phyloP scores from a whole-genome alignment of 2,113 vertebrate genomes.

The Glaucomys volans region DNA sequence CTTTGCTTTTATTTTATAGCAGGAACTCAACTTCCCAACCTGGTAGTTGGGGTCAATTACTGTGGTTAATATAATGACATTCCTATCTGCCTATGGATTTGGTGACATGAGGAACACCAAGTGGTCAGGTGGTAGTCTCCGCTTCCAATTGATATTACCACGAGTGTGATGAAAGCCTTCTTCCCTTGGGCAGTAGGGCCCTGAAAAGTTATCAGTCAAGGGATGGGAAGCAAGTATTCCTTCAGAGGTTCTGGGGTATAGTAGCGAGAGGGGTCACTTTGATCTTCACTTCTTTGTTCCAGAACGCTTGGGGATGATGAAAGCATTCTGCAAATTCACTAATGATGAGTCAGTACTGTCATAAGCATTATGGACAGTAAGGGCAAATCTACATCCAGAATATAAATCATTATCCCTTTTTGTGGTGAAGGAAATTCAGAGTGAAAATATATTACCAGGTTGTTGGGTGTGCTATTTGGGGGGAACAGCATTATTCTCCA shows the following conservation, averaged over 20 bases:
- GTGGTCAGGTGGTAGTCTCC: neutral
- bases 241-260: neutral
- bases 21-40: neutral
- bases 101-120: neutral
- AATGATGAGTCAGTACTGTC: neutral
- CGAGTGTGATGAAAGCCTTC: neutral
- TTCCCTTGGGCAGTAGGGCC: neutral
- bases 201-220: neutral
- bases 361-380: neutral
- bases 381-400: neutral
- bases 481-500: no score
- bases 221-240: neutral
- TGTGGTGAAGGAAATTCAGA: neutral
- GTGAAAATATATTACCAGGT: neutral
- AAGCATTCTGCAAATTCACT: neutral
- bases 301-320: neutral
- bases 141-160: neutral
- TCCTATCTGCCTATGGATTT: neutral
- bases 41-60: neutral
- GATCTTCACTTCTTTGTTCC: neutral
- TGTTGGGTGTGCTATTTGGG: neutral
- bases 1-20: neutral
- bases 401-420: neutral
- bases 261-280: neutral
- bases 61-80: neutral